Percentiles rank a stretch among this genome's conserved stretches.
phyloP scores from a whole-genome alignment of 2,113 vertebrate genomes.

The Motacilla alba region DNA sequence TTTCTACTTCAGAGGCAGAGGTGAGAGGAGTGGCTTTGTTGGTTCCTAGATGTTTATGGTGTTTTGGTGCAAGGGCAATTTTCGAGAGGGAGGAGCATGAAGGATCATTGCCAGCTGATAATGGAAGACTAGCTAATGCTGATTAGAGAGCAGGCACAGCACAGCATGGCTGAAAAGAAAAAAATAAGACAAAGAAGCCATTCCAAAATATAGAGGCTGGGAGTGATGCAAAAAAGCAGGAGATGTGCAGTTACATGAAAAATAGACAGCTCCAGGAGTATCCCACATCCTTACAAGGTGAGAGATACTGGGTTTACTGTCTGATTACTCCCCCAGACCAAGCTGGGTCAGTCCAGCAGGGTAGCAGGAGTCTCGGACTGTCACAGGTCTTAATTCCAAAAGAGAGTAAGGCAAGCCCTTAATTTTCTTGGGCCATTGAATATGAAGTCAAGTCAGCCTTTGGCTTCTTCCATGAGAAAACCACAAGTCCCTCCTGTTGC shows the following conservation, averaged over 20 bases:
- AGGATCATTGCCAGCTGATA: slow-evolving; percentile 6
- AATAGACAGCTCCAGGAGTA: not conserved
- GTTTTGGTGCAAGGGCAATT: not conserved
- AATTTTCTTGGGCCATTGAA: not conserved
- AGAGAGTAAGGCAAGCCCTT: not conserved
- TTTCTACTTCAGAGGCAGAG: not conserved
- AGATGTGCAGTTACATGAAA: not conserved
- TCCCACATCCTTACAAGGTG: not conserved
- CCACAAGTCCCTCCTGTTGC: not conserved
- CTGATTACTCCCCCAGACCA: not conserved
- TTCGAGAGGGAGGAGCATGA: not conserved
- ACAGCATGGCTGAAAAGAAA: not conserved
- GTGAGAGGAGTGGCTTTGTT: not conserved
- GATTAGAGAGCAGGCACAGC: not conserved
- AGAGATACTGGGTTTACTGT: not conserved
- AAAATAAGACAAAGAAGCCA: not conserved
- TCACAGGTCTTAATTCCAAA: not conserved
- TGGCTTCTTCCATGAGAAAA: not conserved
- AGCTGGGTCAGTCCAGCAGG: not conserved
- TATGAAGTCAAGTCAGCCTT: not conserved
- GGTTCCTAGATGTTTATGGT: not conserved
- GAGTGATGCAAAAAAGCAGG: not conserved
- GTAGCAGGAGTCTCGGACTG: not conserved
- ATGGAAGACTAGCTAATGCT: not conserved
- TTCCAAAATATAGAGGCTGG: not conserved